Evolutionary conservation across 2,888 invertebrate species (phyloP).

Genomic region (Luperina testacea): DNA sequence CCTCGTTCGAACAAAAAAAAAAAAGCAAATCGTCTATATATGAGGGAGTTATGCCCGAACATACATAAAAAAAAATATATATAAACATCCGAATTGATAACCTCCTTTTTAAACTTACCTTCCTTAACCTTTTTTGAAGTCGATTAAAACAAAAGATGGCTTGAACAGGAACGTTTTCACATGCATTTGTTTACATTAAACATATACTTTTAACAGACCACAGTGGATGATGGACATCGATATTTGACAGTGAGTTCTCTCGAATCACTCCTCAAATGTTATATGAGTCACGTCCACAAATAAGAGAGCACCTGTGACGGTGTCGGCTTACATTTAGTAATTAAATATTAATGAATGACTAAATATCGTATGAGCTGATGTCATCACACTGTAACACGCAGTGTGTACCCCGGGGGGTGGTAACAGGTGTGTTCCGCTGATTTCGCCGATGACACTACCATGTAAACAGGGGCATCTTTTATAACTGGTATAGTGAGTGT

Average conservation of each 20-base stretch:
- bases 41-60: too few relatives aligned
- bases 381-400: constrained; percentile 2
- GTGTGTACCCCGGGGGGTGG: constrained; percentile 4
- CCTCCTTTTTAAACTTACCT: too few relatives aligned
- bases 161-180: background rate
- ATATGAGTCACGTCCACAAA: constrained; percentile 33
- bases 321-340: constrained; percentile 42
- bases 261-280: background rate
- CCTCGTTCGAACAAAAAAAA: too few relatives aligned
- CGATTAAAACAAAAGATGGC: too few relatives aligned
- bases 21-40: too few relatives aligned
- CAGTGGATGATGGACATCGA: background rate
- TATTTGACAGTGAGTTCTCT: background rate
- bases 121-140: too few relatives aligned
- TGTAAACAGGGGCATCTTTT: background rate
- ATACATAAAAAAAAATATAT: too few relatives aligned
- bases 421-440: constrained; percentile 6
- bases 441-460: constrained; percentile 2
- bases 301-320: constrained; percentile 47
- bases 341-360: constrained; percentile 33
- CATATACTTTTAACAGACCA: background rate
- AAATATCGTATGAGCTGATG: constrained; percentile 21
- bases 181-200: background rate
- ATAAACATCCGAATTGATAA: too few relatives aligned
- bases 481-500: too few relatives aligned